Evolutionary conservation across 2,113 vertebrate species (phyloP), one percentile per base, ranked within the genome.

Genomic region (Ceratotherium simum): DNA sequence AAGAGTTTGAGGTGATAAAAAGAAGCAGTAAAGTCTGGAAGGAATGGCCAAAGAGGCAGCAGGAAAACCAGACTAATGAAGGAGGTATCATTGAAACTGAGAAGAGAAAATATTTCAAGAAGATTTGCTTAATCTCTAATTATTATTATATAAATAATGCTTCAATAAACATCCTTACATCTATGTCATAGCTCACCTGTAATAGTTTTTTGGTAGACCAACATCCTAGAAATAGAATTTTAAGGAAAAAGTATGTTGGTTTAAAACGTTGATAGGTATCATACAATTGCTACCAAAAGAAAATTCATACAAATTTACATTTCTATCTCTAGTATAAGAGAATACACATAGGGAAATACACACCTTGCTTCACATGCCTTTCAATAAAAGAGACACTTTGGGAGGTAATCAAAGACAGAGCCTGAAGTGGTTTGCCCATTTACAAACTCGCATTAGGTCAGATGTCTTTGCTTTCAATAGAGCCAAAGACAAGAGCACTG

Each of bases 161-260:
- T 95, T 67, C 54, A 72, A 33, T 67, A 82, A 58, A 92, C 10
- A 56, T 33, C 7, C 4, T 70, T 78, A 75, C 42, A 51, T 78
- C 39, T 21, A 20, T 29, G 31, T 70, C 9, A 79, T 46, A 73
- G 36, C 12, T 81, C 14, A 72, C 18, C 12, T 65, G 9, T 60
- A 91, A 78, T 33, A 46, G 58, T 3, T 67, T 80, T 93, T 46
- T 42, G 10, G 31, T 73, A 79, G 25, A 93, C 46, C 65, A 83
- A 86, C 79, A 84, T 94, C 36, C 13, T 39, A 51, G 27, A 92
- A 83, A 64, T 14, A 82, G 23, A 90, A 83, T 95, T 96, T 73
- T 70, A 27, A 91, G 58, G 39, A 10, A 80, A 81, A 95, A 56
- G 6, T 82, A 36, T 33, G 7, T 51, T 60, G 20, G 51, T 73